Conservation (phyloP, 2,888 invertebrate species). For the Bhutanitis thaidina region DNA sequence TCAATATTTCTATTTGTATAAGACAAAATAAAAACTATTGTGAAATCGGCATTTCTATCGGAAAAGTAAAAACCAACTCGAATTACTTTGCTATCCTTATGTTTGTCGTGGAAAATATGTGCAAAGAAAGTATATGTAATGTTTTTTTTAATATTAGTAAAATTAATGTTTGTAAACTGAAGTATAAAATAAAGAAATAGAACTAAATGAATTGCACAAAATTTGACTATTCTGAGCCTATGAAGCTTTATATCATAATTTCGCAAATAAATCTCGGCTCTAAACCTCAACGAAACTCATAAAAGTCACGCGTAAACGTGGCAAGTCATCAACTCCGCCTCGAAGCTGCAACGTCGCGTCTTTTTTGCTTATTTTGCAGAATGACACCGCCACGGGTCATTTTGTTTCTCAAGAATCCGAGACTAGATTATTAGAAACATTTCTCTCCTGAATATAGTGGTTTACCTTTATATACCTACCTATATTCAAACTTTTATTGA, state of each 20-base stretch:
- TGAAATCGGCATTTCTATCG: too few species aligned
- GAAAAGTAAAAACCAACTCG: too few species aligned
- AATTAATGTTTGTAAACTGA: too few species aligned
- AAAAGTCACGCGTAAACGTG: constrained; percentile 1
- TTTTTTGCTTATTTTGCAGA: constrained; percentile 11
- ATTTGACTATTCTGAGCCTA: neutral
- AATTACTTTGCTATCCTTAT: too few species aligned
- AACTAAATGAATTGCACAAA: neutral
- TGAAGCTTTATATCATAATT: neutral
- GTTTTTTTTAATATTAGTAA: too few species aligned
- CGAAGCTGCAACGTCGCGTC: neutral
- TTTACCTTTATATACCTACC: too few species aligned
- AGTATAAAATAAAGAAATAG: neutral
- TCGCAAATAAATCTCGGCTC: neutral
- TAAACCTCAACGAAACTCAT: constrained; percentile 4
- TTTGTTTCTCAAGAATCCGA: neutral
- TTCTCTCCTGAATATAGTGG: too few species aligned
- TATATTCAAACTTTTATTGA: too few species aligned
- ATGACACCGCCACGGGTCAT: constrained; percentile 12
- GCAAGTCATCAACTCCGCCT: constrained; percentile 1
- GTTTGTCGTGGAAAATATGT: too few species aligned
- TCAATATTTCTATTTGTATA: too few species aligned
- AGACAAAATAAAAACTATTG: too few species aligned
- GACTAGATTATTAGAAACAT: neutral
- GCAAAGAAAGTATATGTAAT: too few species aligned